phyloP scores from a whole-genome alignment of 2,888 invertebrate species.

The Archaeoteleia sp. region DNA sequence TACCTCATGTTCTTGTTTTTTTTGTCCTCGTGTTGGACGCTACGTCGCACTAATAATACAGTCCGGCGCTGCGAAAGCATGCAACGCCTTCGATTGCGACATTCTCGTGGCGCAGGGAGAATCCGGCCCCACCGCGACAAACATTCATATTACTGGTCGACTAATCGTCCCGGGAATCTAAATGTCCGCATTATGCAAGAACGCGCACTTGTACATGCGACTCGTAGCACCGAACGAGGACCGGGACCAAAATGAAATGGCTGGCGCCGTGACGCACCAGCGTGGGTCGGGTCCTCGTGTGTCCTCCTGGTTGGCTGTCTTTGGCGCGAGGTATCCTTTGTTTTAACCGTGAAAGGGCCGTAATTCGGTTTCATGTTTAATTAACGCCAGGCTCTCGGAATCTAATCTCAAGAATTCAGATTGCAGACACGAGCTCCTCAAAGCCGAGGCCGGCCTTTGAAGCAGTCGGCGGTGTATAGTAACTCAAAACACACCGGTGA shows the following conservation, averaged over 20 bases:
- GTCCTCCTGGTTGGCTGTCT: too few species aligned
- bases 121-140: slow-evolving; percentile 36
- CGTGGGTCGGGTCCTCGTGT: too few species aligned
- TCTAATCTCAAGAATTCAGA: slow-evolving; percentile 52
- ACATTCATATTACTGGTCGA: slow-evolving; percentile 61
- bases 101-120: too few species aligned
- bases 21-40: slow-evolving; percentile 22
- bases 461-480: slow-evolving; percentile 1
- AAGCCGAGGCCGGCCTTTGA: slow-evolving; percentile 37
- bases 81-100: slow-evolving; percentile 50
- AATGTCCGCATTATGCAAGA: slow-evolving; percentile 60
- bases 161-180: slow-evolving; percentile 66
- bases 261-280: too few species aligned
- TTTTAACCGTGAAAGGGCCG: slow-evolving; percentile 31
- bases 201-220: slow-evolving; percentile 53
- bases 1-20: slow-evolving; percentile 7
- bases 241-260: slow-evolving; percentile 24
- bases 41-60: slow-evolving; percentile 40
- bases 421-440: slow-evolving; percentile 30
- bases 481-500: slow-evolving; percentile 24
- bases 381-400: slow-evolving; percentile 50
- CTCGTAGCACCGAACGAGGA: slow-evolving; percentile 17
- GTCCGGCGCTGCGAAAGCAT: slow-evolving; percentile 27
- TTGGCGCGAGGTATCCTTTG: not conserved
- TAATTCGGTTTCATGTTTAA: slow-evolving; percentile 52